Evolutionary conservation across 2,113 vertebrate species (phyloP), one percentile per base, ranked within the genome.

Genomic region (Osmerus eperlanus): DNA sequence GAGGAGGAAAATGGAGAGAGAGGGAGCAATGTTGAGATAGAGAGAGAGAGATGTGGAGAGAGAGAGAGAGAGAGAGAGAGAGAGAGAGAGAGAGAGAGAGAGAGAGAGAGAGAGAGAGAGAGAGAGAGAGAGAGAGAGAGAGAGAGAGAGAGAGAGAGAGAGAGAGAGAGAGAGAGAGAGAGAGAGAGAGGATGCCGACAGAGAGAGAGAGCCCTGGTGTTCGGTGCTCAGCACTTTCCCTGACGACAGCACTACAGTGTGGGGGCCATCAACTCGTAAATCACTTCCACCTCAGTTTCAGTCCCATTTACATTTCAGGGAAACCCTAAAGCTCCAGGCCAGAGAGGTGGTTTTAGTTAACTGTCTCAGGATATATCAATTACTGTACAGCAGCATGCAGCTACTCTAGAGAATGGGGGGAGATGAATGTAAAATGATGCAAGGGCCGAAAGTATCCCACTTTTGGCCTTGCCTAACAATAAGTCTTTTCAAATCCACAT

Each of bases 221-320:
- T 83, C 70, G 60, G 74, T 71, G 77, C 83, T 89, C 85, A 84
- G 87, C 85, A 83, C 83, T 83, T 88, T 85, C 81, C 80, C 83
- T 78, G 78, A 85, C 84, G 82, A 81, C 84, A 29, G 80, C 75
- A 74, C 79, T 79, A 76, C 75, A 76, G 79, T 69, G 71, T 68
- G 72, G 80, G 80, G 85, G 84, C 78, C 83, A 81, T 78, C 11
- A 77, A 64, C 78, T 89, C 84, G 79, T 88, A 89, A 90, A 91
- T 91, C 87, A 88, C 81, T 79, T 73, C 56, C 66, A 67, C 64
- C 70, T 71, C 75, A 78, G 82, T 73, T 73, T 19, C n/a, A 77
- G 76, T 60, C 65, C 70, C 76, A 90, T 90, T 87, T 88, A 85
- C 84, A 87, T 88, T 86, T 85, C 80, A 78, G 81, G 84, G 82